Evolutionary conservation across 2,888 invertebrate genomes (phyloP).

Genomic region (Cordilura impudica): DNA sequence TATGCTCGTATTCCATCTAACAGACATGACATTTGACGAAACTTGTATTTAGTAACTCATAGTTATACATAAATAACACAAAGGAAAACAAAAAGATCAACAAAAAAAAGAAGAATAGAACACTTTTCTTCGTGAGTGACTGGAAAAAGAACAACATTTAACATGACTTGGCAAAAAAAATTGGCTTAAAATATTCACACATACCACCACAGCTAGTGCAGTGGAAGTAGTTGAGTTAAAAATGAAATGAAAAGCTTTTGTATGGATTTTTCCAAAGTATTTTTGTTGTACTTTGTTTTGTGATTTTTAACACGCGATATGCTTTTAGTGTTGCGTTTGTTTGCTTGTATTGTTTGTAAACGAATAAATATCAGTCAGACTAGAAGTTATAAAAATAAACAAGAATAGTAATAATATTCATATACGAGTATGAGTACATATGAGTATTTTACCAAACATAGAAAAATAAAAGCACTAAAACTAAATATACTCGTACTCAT

Average conservation of each 20-base stretch:
- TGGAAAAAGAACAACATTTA: slow-evolving; percentile 4
- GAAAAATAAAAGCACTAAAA: background rate
- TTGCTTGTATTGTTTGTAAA: slow-evolving; percentile 60
- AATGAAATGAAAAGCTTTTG: slow-evolving; percentile 26
- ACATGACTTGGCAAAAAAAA: slow-evolving; percentile 13
- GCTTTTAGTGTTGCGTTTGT: slow-evolving; percentile 65
- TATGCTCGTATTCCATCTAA: background rate
- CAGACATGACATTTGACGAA: slow-evolving; percentile 31
- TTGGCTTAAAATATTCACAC: background rate
- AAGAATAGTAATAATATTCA: slow-evolving; percentile 31
- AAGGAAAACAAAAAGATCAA: slow-evolving; percentile 15
- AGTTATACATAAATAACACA: slow-evolving; percentile 26
- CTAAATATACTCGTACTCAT: too few species aligned
- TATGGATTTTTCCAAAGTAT: background rate
- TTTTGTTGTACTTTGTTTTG: background rate
- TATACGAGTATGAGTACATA: background rate
- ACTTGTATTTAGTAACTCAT: slow-evolving; percentile 64
- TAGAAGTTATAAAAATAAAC: slow-evolving; percentile 35
- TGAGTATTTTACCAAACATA: too few species aligned
- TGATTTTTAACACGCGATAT: slow-evolving; percentile 74
- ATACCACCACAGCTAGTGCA: too few species aligned
- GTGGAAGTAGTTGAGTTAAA: too few species aligned
- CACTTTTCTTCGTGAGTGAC: slow-evolving; percentile 9
- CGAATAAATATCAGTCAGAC: slow-evolving; percentile 37
- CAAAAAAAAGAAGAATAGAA: slow-evolving; percentile 1